Conservation (phyloP, 1,140 invertebrate species). For the Homalodisca vitripennis region DNA sequence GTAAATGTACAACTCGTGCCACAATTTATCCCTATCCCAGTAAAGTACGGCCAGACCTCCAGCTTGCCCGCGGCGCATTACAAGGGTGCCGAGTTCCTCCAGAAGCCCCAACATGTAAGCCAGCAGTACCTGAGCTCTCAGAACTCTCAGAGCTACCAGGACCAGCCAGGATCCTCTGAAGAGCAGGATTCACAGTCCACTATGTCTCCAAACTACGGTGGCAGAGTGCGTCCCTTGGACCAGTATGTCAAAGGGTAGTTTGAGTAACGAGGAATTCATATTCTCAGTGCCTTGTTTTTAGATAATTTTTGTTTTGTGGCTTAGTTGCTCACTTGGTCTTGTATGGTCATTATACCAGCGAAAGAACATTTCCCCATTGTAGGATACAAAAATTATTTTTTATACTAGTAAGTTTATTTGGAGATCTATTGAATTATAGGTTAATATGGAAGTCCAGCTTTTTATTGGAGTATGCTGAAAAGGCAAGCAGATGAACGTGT, state of each 20-base stretch:
- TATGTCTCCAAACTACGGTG: not conserved
- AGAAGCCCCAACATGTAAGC: not conserved
- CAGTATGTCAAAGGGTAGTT: conserved; percentile 7
- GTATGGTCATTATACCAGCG: too few relatives aligned
- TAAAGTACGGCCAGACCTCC: not conserved
- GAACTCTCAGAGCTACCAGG: not conserved
- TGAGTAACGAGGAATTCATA: too few relatives aligned
- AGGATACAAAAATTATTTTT: too few relatives aligned
- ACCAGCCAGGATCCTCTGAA: not conserved
- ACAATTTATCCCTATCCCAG: not conserved
- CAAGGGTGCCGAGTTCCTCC: not conserved
- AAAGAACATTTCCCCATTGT: too few relatives aligned
- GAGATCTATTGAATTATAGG: too few relatives aligned
- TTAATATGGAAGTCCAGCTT: too few relatives aligned
- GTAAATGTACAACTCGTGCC: not conserved
- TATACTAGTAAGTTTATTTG: too few relatives aligned
- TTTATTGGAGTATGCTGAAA: too few relatives aligned
- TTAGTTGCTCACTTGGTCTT: too few relatives aligned
- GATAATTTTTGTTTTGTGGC: too few relatives aligned
- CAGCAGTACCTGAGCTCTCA: not conserved
- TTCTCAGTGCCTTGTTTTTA: too few relatives aligned
- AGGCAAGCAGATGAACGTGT: too few relatives aligned
- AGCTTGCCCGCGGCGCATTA: not conserved
- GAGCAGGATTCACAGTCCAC: not conserved
- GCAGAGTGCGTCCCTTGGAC: not conserved